Base-by-base conservation (phyloP, 2,888 invertebrate species). In the Halocaridina rubra region DNA sequence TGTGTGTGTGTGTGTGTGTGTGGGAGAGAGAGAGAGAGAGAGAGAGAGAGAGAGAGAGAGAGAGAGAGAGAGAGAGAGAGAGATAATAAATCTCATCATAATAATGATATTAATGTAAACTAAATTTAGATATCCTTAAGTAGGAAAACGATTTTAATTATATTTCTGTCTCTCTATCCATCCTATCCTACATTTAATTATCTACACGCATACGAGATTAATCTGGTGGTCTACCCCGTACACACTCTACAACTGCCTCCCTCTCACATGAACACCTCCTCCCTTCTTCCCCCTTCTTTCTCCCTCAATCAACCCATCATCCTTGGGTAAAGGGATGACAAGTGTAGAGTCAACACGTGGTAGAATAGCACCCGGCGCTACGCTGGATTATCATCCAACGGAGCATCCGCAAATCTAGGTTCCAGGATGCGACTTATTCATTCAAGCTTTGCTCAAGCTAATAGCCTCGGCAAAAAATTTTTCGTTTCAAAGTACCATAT, bases 271-370 rank as follows among this genome's bases (percentile, higher is more conserved):
- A 8, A 8, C 29, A n/a, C 30, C 32, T 13, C 16, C 22, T 32
- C 22, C 53, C 77, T 29, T 53, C n/a, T 22, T 57, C 53, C 10
- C 57, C 29, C 76, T 76, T 53, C 27, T 32, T 32, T 33, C 19
- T 59, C 16, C 30, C 69, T 29, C 64, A 46, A 32, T 30, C 24
- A 3, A 64, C 53, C n/a, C 16, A 24, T 39, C 79, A 24, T 46
- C 22, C 53, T n/a, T n/a, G 46, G 46, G 33, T 24, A n/a, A n/a
- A n/a, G 53, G 57, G 76, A 76, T 76, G 76, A 76, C 76, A 76
- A 76, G 76, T 76, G 76, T 57, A 59, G 27, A 59, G 76, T 76
- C 76, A 76, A 76, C 59, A 76, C n/a, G 32, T 27, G 76, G 75
- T 29, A 30, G 39, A 46, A 46, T 1, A 46, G 13, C 59, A 27